Conservation (phyloP, 2,888 invertebrate species). For the Melolontha melolontha region DNA sequence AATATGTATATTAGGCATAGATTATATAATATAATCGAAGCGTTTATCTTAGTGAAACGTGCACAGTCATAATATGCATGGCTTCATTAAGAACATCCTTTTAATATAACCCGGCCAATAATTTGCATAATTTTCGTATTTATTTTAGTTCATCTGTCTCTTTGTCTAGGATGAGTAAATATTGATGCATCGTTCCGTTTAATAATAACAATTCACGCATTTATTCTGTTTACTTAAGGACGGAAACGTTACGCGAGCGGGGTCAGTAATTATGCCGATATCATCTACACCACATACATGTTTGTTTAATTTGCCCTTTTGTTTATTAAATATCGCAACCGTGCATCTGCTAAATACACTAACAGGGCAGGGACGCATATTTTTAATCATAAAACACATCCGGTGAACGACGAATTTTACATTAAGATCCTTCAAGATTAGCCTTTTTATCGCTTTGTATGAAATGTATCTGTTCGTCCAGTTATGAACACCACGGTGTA, state of each 20-base stretch:
- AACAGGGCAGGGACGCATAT: too few relatives aligned
- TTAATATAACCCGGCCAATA: not conserved
- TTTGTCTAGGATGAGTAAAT: conserved; percentile 15
- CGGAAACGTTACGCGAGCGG: conserved; percentile 6
- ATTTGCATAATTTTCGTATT: conserved; percentile 19
- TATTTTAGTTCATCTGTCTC: not conserved
- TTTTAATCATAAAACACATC: conserved; percentile 8
- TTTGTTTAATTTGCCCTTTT: conserved; percentile 19
- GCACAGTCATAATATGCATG: too few relatives aligned
- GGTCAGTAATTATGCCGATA: conserved; percentile 18
- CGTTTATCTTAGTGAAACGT: too few relatives aligned
- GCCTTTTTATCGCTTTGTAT: too few relatives aligned
- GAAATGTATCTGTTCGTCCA: too few relatives aligned
- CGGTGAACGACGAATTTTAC: not conserved
- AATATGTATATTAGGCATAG: too few relatives aligned
- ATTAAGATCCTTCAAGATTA: too few relatives aligned
- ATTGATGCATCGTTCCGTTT: conserved; percentile 3
- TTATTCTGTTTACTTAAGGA: conserved; percentile 16
- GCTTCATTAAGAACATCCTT: too few relatives aligned
- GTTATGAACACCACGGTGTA: too few relatives aligned
- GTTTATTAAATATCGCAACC: conserved; percentile 5
- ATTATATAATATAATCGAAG: too few relatives aligned
- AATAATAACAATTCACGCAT: conserved; percentile 20
- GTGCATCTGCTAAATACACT: too few relatives aligned
- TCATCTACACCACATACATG: conserved; percentile 10